Evolutionary conservation across 2,113 vertebrate genomes (phyloP).

Genomic region (Chauna torquata): DNA sequence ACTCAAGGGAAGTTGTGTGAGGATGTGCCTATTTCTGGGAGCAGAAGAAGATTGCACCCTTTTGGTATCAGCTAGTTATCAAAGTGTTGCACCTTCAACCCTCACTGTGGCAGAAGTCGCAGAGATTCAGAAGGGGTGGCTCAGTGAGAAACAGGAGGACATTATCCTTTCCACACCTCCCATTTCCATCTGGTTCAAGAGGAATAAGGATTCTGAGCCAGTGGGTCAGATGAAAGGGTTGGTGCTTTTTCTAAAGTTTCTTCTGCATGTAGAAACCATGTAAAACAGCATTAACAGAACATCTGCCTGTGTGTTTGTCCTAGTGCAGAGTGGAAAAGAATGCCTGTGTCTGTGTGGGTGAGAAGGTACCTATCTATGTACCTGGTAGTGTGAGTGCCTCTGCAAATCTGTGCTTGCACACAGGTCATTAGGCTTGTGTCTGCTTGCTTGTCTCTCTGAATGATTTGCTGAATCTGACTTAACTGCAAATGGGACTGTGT

Average conservation of each 20-base stretch:
- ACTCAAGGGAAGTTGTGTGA: not conserved
- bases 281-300: constrained; percentile 53
- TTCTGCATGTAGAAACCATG: not conserved
- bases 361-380: not conserved
- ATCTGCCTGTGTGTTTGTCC: not conserved
- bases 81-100: not conserved
- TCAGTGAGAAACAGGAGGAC: not conserved
- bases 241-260: not conserved
- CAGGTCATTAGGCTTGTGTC: not conserved
- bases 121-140: not conserved
- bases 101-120: not conserved
- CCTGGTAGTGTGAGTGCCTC: not conserved
- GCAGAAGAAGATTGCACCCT: not conserved
- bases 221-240: not conserved
- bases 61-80: not conserved
- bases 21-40: not conserved
- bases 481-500: not conserved
- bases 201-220: not conserved
- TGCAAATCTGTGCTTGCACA: not conserved
- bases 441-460: not conserved
- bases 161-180: not conserved
- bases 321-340: not conserved
- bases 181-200: not conserved
- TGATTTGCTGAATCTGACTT: not conserved
- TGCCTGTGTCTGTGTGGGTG: accelerated